Evolutionary conservation across 2,113 vertebrate species (phyloP), one percentile per base, ranked within the genome.

Genomic region (Ammodytes dubius): DNA sequence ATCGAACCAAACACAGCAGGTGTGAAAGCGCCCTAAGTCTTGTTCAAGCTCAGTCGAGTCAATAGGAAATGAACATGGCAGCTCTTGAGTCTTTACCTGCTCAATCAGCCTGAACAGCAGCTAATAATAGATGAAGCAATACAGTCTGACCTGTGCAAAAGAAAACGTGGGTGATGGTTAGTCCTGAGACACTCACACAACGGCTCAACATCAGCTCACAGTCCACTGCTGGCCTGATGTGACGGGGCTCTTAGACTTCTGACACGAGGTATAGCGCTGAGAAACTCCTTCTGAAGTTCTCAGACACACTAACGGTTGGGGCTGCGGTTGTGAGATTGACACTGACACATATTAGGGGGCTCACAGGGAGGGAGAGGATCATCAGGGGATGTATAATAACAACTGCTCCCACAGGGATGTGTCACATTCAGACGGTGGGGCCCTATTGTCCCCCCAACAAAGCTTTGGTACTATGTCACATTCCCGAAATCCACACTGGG

Each of bases 401-500:
- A 89, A 89, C 74, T 49, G 27, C 85, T 80, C 87, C 83, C 84
- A 66, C 89, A 79, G 68, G 57, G 83, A 90, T 92, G 91, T 90
- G 91, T 90, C 91, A 93, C 81, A 85, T 90, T 92, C 50, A 64
- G 64, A 89, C 8, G 19, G 72, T 27, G 27, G 70, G 81, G 81
- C 80, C 79, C 74, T 61, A 87, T 88, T 89, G 84, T 93, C 59
- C 39, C 53, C 27, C 73, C 60, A 42, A 86, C 91, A 87, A 84
- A 91, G 87, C 81, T 65, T 81, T 69, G 72, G 79, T 61, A 59
- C 70, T 77, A 79, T 82, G 85, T 88, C 74, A 81, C 77, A 93
- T 93, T 93, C 91, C 91, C 81, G 79, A 90, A 90, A 93, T 86
- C 86, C 70, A 77, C 40, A 15, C 72, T 19, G 77, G 74, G 49